Conservation (phyloP, 1,140 invertebrate genomes). For the Littorina saxatilis region DNA sequence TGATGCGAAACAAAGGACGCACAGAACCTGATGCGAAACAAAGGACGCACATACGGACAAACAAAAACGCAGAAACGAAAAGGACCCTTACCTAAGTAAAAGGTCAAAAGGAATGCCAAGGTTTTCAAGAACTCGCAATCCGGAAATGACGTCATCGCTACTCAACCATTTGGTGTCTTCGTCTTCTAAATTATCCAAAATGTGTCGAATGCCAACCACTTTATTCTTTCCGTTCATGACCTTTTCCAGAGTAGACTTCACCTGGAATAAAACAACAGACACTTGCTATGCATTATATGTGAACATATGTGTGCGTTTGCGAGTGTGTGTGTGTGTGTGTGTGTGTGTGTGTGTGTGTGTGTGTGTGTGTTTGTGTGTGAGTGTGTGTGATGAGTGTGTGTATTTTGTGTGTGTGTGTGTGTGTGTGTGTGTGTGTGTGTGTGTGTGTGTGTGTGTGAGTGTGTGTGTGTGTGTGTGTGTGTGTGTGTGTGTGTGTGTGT, state of each 20-base stretch:
- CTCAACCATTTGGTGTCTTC: slow-evolving; percentile 49
- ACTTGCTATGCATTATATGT: too few species aligned
- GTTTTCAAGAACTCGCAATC: slow-evolving; percentile 43
- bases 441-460: background rate
- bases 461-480: background rate
- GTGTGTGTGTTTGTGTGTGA: too few species aligned
- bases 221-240: slow-evolving; percentile 23
- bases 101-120: slow-evolving; percentile 49
- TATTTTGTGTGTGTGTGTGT: too few species aligned
- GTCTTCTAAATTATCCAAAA: slow-evolving; percentile 53
- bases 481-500: background rate
- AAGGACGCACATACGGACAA: too few species aligned
- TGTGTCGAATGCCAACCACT: slow-evolving; percentile 50
- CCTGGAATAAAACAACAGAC: background rate
- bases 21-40: too few species aligned
- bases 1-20: too few species aligned
- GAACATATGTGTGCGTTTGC: background rate
- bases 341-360: slow-evolving; percentile 12
- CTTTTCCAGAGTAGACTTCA: slow-evolving; percentile 34
- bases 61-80: too few species aligned
- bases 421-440: background rate
- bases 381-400: too few species aligned
- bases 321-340: slow-evolving; percentile 9
- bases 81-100: slow-evolving; percentile 49
- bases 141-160: slow-evolving; percentile 42